phyloP scores from a whole-genome alignment of 1,140 invertebrate genomes.

The Drosophila ohnishii region DNA sequence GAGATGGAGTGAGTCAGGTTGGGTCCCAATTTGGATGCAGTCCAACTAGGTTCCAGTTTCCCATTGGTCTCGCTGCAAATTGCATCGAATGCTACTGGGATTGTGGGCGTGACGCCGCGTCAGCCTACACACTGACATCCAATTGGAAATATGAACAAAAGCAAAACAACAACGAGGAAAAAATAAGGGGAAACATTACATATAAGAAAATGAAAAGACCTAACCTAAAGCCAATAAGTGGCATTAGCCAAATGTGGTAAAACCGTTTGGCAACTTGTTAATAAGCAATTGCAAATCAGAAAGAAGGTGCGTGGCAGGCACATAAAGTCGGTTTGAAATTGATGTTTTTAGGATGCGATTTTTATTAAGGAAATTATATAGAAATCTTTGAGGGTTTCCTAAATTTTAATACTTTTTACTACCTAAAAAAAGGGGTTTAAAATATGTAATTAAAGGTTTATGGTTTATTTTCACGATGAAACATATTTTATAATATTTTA shows the following conservation, averaged over 20 bases:
- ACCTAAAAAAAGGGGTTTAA: neutral
- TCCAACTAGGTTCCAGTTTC: conserved; percentile 52
- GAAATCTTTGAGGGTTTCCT: neutral
- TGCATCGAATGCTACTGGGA: conserved; percentile 57
- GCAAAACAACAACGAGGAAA: neutral
- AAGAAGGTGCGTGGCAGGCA: conserved; percentile 20
- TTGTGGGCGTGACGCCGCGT: conserved; percentile 66
- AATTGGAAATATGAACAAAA: conserved; percentile 25
- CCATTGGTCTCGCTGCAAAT: conserved; percentile 33
- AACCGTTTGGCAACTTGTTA: conserved; percentile 79
- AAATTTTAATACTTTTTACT: neutral
- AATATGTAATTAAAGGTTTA: neutral
- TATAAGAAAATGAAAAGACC: conserved; percentile 40
- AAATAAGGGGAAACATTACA: neutral
- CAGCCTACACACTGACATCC: conserved; percentile 60
- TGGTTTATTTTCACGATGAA: neutral
- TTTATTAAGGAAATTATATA: neutral
- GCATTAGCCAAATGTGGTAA: conserved; percentile 79
- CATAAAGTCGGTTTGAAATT: neutral
- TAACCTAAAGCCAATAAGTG: conserved; percentile 72
- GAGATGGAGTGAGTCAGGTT: conserved; percentile 26
- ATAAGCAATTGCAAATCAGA: conserved; percentile 59
- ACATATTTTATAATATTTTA: neutral
- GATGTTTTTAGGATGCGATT: rapidly evolving
- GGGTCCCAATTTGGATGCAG: conserved; percentile 58